A percentile compares a stretch with the other conserved stretches of the same genome.
These are phyloP conservation scores for Microtus ochrogaster DNA, from an alignment of 2,113 vertebrate genomes.

Conservation along the genomic window DNA sequence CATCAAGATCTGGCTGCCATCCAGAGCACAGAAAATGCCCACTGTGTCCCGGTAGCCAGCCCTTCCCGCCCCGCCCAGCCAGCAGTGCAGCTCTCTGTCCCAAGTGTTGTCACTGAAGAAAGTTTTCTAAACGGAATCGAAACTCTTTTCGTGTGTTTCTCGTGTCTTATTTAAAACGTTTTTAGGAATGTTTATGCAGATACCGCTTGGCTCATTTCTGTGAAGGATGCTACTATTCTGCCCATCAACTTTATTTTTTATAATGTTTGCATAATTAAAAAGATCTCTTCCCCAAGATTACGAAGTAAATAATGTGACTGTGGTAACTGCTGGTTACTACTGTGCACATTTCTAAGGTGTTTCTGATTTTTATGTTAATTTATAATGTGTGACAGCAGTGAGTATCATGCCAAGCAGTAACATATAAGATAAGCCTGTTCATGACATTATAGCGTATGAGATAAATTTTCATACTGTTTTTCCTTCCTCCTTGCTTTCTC, in stretches of 20 bases:
- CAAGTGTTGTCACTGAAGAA: not conserved
- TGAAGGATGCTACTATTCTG: not conserved
- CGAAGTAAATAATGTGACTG: conserved; percentile 16
- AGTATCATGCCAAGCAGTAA: not conserved
- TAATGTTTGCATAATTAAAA: conserved; percentile 35
- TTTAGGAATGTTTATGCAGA: not conserved
- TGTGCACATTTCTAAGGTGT: not conserved
- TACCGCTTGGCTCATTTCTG: not conserved
- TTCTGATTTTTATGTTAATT: not conserved
- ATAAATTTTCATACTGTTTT: not conserved
- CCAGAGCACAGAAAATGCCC: not conserved
- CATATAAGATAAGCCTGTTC: not conserved
- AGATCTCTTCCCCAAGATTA: not conserved
- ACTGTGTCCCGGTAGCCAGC: no score
- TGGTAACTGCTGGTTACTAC: conserved; percentile 12
- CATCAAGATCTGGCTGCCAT: not conserved
- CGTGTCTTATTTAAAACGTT: not conserved
- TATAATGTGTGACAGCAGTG: conserved; percentile 11
- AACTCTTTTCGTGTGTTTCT: not conserved
- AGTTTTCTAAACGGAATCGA: not conserved
- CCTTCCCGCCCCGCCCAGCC: not conserved
- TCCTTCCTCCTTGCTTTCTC: not conserved
- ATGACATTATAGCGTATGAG: not conserved
- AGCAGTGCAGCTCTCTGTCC: not conserved
- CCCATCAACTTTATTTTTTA: conserved; percentile 34